These are phyloP conservation scores for Drosophila eugracilis DNA, from an alignment of 1,140 invertebrate genomes.

Conservation along the genomic window DNA sequence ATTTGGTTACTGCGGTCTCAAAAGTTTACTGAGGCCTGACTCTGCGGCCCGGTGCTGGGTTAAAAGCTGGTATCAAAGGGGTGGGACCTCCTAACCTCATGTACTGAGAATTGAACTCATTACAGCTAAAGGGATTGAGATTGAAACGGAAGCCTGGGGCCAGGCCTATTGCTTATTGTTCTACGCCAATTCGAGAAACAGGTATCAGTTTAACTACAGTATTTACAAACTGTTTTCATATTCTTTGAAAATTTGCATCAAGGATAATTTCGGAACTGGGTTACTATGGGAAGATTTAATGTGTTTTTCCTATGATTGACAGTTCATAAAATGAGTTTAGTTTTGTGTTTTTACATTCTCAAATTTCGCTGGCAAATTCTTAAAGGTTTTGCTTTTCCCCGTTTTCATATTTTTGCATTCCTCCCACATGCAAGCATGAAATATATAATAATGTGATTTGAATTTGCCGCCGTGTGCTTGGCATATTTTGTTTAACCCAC, in stretches of 20 bases:
- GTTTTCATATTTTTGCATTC: background rate
- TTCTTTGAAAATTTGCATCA: no score
- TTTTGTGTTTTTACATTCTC: background rate
- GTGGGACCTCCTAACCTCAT: constrained; percentile 15
- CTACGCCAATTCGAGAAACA: constrained; percentile 10
- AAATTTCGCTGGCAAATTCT: background rate
- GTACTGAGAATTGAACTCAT: constrained; percentile 55
- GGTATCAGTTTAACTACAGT: constrained; percentile 1
- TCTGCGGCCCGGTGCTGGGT: constrained; percentile 16
- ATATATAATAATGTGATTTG: constrained; percentile 45
- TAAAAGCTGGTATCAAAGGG: constrained; percentile 6
- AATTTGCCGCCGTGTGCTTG: constrained; percentile 43
- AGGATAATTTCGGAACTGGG: no score
- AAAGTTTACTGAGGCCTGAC: constrained; percentile 55
- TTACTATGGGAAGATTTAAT: no score
- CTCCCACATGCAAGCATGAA: constrained; percentile 1
- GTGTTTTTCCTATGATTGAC: no score
- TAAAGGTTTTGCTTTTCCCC: background rate
- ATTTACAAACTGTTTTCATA: no score
- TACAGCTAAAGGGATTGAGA: constrained; percentile 38
- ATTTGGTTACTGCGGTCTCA: constrained; percentile 60
- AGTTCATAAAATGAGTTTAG: no score
- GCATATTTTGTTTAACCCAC: constrained; percentile 14
- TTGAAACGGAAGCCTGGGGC: constrained; percentile 21
- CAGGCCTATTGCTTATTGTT: constrained; percentile 50